Base-by-base conservation (phyloP, 1,140 invertebrate genomes). In the Nasonia vitripennis region DNA sequence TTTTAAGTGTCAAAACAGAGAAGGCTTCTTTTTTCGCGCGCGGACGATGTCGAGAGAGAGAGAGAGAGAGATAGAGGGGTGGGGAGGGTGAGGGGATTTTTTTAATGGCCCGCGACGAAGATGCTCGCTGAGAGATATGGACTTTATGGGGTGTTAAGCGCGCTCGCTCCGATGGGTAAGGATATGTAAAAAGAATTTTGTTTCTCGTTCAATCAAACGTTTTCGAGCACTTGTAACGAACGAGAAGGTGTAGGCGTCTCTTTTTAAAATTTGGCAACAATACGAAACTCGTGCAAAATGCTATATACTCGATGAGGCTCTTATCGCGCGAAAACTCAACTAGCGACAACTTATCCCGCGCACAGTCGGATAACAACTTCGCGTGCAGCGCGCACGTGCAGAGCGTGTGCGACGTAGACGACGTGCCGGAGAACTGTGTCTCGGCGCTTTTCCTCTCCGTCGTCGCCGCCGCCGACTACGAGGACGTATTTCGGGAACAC, bases 401-500 rank as follows among this genome's bases (percentile, higher is more conserved):
- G 27, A 20, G 73, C 80, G 48, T 67, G 79, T 14, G 41, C 27
- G 55, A 81, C 80, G 79, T 34, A 45, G 55, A 11, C 68, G 68
- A 71, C 68, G 41, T 14, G 20, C 37, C 80, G 27, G 45, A 71
- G 10, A 17, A 31, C 70, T 48, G n/a, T 5, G 17, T 27, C 68
- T 0, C 62, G 62, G 17, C 34, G 14, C 51, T 37, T 68, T 67
- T 11, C 34, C 41, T 68, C 78, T 41, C 51, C 48, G 48, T 2
- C 31, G 5, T 6, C 70, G 48, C 0, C 77, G 31, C n/a, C 78
- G 62, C 5, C 62, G 55, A 62, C 81, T 41, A n/a, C 11, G 68
- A 12, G 68, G 23, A 31, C 68, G 68, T 83, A 83, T 83, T 83
- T 83, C 51, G 55, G 73, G 81, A 75, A 83, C 81, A 55, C 20